Conservation (phyloP, 2,888 invertebrate genomes). For the Colostygia pectinataria region DNA sequence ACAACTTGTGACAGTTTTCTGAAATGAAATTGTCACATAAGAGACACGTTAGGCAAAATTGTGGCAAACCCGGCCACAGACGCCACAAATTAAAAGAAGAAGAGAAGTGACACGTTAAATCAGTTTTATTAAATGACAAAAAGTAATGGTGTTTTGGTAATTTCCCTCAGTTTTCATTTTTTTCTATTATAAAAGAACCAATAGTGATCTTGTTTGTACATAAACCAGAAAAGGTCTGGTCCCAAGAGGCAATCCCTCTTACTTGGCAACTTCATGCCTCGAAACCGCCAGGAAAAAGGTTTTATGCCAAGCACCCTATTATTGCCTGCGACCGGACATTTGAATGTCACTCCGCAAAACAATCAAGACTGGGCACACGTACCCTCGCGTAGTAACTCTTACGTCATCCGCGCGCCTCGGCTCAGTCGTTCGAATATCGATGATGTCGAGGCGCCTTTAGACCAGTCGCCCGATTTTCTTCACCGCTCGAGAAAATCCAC, state of each 20-base stretch:
- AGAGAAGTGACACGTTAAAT: too few relatives aligned
- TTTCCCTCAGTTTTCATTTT: not conserved
- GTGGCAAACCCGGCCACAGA: too few relatives aligned
- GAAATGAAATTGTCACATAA: too few relatives aligned
- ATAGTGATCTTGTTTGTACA: not conserved
- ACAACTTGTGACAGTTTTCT: too few relatives aligned
- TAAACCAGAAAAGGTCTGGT: constrained; percentile 5
- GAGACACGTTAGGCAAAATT: too few relatives aligned
- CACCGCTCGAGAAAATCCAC: constrained; percentile 5
- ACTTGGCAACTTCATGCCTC: constrained; percentile 3
- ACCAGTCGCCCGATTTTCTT: constrained; percentile 16
- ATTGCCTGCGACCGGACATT: constrained; percentile 20
- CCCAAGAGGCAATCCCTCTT: constrained; percentile 6
- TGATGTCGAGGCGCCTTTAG: constrained; percentile 31
- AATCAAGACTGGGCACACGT: constrained; percentile 34
- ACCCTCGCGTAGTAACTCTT: constrained; percentile 8
- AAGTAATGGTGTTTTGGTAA: not conserved
- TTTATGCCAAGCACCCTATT: constrained; percentile 6
- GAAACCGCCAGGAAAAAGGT: constrained; percentile 3
- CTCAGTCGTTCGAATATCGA: constrained; percentile 37
- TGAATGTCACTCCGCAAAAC: constrained; percentile 36
- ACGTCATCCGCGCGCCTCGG: constrained; percentile 9
- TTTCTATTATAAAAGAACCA: not conserved
- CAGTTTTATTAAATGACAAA: not conserved
- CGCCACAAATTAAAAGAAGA: too few relatives aligned